Evolutionary conservation across 2,797 vertebrate genomes (phyloP), one percentile per base, ranked within the genome.

Genomic region (Tapirus indicus): DNA sequence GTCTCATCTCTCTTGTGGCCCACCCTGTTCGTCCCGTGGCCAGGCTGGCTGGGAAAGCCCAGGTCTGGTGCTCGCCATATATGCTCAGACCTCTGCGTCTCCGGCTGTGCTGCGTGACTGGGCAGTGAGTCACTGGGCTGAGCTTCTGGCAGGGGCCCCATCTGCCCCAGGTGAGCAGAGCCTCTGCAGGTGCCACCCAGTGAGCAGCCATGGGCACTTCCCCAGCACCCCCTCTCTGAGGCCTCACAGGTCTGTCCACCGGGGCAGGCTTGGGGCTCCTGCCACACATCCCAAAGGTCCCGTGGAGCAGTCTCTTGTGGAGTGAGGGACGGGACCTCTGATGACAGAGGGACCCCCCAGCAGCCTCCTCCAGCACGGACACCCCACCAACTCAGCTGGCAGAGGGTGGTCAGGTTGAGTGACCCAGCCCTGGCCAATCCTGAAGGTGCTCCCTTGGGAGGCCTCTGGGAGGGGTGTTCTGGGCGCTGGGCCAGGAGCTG

Each of bases 51-150:
- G 38, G 41, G 29, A 69, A 56, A 2, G 8, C 35, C 35, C 44
- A 29, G 2, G 12, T 23, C 38, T 4, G n/a, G 14, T 0, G 3
- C 32, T 14, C 0, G 23, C n/a, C 21, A 2, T 6, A 16, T 21
- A 38, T 29, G 71, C 47, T 92, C 47, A 88, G 44, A 62, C n/a
- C 60, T 75, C 68, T 64, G 58, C 27, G 18, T 25, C 69, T 68
- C 14, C 17, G n/a, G 29, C 54, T 69, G 41, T 47, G 75, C 35
- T 21, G 6, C 1, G 32, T n/a, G 82, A n/a, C 86, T 68, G 35
- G 60, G 64, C 71, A 35, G 20, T 78, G 75, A 91, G 41, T 88
- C 86, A 60, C 74, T 16, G 21, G 54, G 68, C 7, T 0, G 0
- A 47, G 92, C 54, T 69, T 54, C 66, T 16, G 29, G 44, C 4